Evolutionary conservation across 2,888 invertebrate species (phyloP).

Genomic region (Orthosia gracilis): DNA sequence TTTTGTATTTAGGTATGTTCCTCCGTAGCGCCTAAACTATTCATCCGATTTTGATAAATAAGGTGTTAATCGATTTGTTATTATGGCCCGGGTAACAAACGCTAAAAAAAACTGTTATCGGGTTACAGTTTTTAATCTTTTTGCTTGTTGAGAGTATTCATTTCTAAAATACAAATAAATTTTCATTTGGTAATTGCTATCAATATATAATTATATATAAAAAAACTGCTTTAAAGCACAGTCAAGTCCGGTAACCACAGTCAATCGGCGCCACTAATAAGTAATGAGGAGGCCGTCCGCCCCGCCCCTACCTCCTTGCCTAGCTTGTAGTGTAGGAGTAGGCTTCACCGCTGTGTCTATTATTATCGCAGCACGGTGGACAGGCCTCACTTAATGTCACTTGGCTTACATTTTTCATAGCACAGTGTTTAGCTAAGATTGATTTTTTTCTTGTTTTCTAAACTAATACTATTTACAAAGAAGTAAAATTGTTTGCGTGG

Average conservation of each 20-base stretch:
- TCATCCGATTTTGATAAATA: too few relatives aligned
- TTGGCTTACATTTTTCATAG: conserved; percentile 44
- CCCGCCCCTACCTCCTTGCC: conserved; percentile 11
- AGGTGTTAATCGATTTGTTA: too few relatives aligned
- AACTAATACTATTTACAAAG: background rate
- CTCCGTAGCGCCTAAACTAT: too few relatives aligned
- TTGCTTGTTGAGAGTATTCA: too few relatives aligned
- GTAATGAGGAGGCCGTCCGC: conserved; percentile 43
- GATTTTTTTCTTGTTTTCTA: background rate
- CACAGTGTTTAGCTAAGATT: conserved; percentile 15
- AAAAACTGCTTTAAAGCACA: background rate
- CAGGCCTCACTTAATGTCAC: conserved; percentile 28
- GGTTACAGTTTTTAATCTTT: too few relatives aligned
- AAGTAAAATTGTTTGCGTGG: background rate
- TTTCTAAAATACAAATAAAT: too few relatives aligned
- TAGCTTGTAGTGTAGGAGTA: conserved; percentile 4
- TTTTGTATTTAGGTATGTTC: too few relatives aligned
- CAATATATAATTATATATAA: too few relatives aligned
- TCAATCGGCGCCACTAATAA: conserved; percentile 50
- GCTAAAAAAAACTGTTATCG: too few relatives aligned
- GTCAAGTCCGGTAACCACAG: conserved; percentile 36
- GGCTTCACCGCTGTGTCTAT: conserved; percentile 26
- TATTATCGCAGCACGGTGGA: conserved; percentile 43
- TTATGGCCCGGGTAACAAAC: too few relatives aligned
- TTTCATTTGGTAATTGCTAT: too few relatives aligned